Conservation (phyloP, 37 sponge, comb jelly and placozoan genomes). For the Oscarella lobularis region DNA sequence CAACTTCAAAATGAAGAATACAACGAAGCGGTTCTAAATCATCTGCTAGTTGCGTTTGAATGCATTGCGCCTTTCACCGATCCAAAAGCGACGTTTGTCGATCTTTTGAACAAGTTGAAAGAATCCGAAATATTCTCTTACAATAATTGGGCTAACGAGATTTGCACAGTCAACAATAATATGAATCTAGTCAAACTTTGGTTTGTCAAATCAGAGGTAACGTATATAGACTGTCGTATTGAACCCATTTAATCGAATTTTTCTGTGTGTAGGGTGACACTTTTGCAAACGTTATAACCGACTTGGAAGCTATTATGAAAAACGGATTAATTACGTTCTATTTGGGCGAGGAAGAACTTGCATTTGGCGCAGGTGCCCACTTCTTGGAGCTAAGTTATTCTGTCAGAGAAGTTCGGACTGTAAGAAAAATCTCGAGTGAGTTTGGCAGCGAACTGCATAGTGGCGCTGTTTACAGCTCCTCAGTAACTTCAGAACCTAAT, state of each 20-base stretch:
- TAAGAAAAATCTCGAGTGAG: not conserved
- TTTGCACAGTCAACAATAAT: not conserved
- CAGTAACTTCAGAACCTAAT: not conserved
- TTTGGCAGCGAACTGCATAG: too few species aligned
- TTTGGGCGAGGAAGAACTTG: not conserved
- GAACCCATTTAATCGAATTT: not conserved
- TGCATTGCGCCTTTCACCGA: slow-evolving; percentile 58
- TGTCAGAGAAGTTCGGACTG: too few species aligned
- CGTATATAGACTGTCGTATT: too few species aligned
- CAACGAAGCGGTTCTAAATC: slow-evolving; percentile 74
- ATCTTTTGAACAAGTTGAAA: slow-evolving; percentile 41
- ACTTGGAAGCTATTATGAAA: not conserved
- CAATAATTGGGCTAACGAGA: not conserved
- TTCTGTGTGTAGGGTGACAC: not conserved
- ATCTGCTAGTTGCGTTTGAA: slow-evolving; percentile 65
- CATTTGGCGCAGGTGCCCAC: too few species aligned
- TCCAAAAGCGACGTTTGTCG: slow-evolving; percentile 18
- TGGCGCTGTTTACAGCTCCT: too few species aligned
- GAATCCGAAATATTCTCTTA: not conserved
- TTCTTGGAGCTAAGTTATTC: too few species aligned
- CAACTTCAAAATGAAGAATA: slow-evolving; percentile 82
- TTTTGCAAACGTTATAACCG: not conserved
- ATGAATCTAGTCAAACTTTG: not conserved
- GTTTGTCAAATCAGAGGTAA: not conserved
- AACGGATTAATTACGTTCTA: not conserved